Conservation (phyloP, 2,797 vertebrate genomes). For the Agapornis canus region DNA sequence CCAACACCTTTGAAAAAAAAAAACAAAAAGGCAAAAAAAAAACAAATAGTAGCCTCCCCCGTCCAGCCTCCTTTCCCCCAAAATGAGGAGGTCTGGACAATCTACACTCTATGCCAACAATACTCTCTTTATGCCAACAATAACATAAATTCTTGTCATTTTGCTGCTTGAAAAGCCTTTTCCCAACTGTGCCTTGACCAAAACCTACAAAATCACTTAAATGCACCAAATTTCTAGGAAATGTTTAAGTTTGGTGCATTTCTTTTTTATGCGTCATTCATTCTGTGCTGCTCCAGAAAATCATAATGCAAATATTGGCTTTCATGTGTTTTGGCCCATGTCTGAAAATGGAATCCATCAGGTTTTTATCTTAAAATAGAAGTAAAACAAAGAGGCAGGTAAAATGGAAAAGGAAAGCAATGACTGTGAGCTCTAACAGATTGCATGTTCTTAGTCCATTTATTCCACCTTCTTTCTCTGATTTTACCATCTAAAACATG, state of each 20-base stretch:
- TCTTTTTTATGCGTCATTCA: neutral
- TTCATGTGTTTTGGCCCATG: neutral
- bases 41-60: rapidly evolving
- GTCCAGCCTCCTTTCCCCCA: neutral
- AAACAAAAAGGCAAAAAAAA: neutral
- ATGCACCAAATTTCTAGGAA: neutral
- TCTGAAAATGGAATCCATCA: neutral
- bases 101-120: neutral
- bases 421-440: neutral
- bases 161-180: neutral
- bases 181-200: neutral
- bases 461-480: neutral
- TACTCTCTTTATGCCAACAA: neutral
- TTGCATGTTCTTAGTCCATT: neutral
- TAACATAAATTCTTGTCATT: neutral
- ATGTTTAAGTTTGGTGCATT: neutral
- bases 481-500: neutral
- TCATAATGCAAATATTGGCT: neutral
- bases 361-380: neutral
- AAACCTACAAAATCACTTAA: neutral
- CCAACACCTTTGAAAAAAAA: neutral
- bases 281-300: neutral
- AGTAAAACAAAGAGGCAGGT: neutral
- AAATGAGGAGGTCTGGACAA: neutral
- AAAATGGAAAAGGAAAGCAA: neutral